Base-by-base conservation (phyloP, 1,140 invertebrate genomes). In the Lanistes nyassanus region DNA sequence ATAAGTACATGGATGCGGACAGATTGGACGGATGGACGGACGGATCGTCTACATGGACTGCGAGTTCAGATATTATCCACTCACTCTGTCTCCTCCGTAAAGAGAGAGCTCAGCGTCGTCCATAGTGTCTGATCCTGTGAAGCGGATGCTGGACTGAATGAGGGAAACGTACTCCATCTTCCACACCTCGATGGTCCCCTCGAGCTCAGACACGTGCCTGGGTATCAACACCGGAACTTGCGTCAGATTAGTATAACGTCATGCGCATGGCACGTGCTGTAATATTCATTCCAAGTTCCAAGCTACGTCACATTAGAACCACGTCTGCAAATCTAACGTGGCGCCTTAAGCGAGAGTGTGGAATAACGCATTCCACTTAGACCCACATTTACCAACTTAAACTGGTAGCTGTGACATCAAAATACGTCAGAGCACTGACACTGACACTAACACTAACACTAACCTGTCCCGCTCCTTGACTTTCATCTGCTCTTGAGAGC, bases 81-180 rank as follows among this genome's bases (percentile, higher is more conserved):
- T 83, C 79, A 91, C 91, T 82, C 87, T 87, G 76, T 90, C 87
- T 56, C 90, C 91, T 51, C 91, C 91, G 82, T 89, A 91, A 23
- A 91, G 83, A 62, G 88, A 89, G 11, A 91, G 84, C 78, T 91
- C 90, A 58, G 90, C 84, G 81, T 86, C 88, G 75, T 86, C 88
- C 55, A 80, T 82, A 36, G 80, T 87, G 78, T 92, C 91, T n/a
- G 86, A 84, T 19, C 86, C 82, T 23, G 90, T 89, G 60, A 90
- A 88, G 23, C 88, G 78, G 21, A 92, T 90, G 76, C 89, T 89
- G 34, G 91, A 91, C 80, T 92, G 91, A 26, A 92, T 86, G 26
- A 92, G 79, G 21, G 86, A 90, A 0, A 92, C 88, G 75, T 92
- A 92, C 75, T 92, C 90, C 73, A 88, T 78, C 77, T 90, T 91